Base-by-base conservation (phyloP, 2,888 invertebrate genomes). In the Zele albiditarsus region DNA sequence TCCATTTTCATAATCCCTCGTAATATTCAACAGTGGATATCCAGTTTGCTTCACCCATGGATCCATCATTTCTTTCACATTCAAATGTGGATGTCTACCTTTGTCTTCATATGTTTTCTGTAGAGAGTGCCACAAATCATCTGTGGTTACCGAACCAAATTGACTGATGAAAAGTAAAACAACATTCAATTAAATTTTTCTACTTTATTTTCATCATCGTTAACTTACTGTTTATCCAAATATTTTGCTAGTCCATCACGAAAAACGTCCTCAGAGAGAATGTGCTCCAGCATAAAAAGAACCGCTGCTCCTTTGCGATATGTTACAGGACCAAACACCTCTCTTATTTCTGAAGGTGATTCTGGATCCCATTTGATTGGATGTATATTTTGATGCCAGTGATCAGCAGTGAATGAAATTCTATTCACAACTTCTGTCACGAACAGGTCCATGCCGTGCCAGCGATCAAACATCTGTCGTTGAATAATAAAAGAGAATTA, bases 251-350 rank as follows among this genome's bases (percentile, higher is more conserved):
- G 85, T 8, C 93, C 94, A 46, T 87, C 87, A 74, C 90, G 90
- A 88, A 94, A 94, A 5, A 91, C 88, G 49, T 90, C 90, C 74
- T 92, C 91, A 1, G 81, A 76, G 5, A 92, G 84, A 82, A 90
- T 89, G 79, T 92, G 91, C 73, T 91, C 90, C 86, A 91, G 89
- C 92, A 92, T 92, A 31, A 91, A 90, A 67, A 92, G 89, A 27
- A 92, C 91, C 66, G 91, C 90, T 3, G 83, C 83, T 73, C 83
- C 85, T 89, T 93, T 93, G 77, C 91, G 90, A 80, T 93, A 93
- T 71, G 92, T 91, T 0, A 92, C 91, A 20, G 90, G 89, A 80
- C 92, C 92, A 84, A 93, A 93, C 23, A 91, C 91, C 0, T 89
- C 89, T 4, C 90, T 81, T 73, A 92, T 90, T 79, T 92, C 90